Evolutionary conservation across 2,888 invertebrate genomes (phyloP), one percentile per base, ranked within the genome.

Genomic region (Amphipoea lucens): DNA sequence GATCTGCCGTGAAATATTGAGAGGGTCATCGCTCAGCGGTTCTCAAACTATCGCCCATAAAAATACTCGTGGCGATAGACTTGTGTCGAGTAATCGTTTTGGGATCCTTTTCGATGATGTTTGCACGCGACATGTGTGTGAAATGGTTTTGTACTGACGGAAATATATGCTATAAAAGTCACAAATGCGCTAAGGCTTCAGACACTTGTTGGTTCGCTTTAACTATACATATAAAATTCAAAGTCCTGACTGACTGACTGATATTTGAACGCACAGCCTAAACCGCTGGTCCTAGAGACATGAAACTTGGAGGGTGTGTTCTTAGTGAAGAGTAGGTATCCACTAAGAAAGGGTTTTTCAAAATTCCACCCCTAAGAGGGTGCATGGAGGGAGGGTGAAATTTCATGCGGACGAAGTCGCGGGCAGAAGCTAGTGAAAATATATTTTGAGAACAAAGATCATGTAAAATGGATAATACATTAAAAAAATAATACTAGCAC

Each of bases 1-100:
- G 88, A 92, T 93, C 93, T 92, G 88, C 91, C 92, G 94, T 95
- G 93, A 95, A 95, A 94, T 94, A 95, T 94, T 93, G 93, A 92
- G 92, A 92, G 95, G 95, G 94, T 94, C 93, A 93, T 90, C 88
- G 82, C 62, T 72, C 91, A 87, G 82, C 70, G 93, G 82, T 87
- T 85, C 93, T 92, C 94, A 94, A 95, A 94, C 90, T 94, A 90
- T 91, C 36, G 62, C 42, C 66, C 17, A 76, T 85, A 79, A 80
- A 76, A 75, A 82, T 80, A 78, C 70, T 77, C 63, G 54, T 4
- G 51, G 66, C 60, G 72, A 76, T 76, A 85, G 78, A 82, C 74
- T 78, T 57, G 84, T 84, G 76, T 73, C 74, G 51, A 36, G 69
- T 85, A 84, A 85, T 85, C 76, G 87, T 84, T 85, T 87, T 67